phyloP scores from a whole-genome alignment of 2,888 invertebrate species.

The Mythimna pallens region DNA sequence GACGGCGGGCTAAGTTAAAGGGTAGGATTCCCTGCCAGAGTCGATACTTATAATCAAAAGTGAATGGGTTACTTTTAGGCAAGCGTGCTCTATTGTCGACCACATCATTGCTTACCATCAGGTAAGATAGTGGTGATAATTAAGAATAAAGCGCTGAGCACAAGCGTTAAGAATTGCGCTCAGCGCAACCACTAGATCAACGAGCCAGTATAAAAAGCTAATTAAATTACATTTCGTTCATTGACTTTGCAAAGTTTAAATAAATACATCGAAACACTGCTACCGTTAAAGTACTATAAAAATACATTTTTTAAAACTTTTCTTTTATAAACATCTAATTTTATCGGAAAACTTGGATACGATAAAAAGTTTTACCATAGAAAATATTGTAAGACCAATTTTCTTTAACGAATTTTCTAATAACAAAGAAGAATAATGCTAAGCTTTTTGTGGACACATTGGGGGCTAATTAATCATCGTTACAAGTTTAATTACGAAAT shows the following conservation, averaged over 20 bases:
- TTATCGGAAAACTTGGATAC: slow-evolving; percentile 48
- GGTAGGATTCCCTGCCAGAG: no score
- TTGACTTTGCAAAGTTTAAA: slow-evolving; percentile 33
- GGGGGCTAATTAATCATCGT: slow-evolving; percentile 23
- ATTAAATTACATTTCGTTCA: slow-evolving; percentile 6
- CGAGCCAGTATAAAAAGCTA: neutral
- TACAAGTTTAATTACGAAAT: slow-evolving; percentile 5
- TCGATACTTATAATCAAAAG: no score
- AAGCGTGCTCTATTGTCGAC: no score
- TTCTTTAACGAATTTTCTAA: slow-evolving; percentile 33
- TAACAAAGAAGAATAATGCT: slow-evolving; percentile 9
- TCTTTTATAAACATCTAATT: slow-evolving; percentile 50
- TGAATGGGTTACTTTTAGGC: no score
- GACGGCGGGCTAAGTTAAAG: no score
- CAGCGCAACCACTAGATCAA: neutral
- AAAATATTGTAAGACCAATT: slow-evolving; percentile 38
- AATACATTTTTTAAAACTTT: slow-evolving; percentile 40
- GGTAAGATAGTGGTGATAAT: no score
- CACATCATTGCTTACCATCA: no score
- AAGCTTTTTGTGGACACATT: neutral
- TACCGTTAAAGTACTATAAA: slow-evolving; percentile 35
- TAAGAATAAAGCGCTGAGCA: neutral
- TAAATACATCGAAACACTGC: slow-evolving; percentile 37
- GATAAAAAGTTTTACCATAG: slow-evolving; percentile 33
- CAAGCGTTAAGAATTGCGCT: no score